A percentile compares a stretch with the other conserved stretches of the same genome.
phyloP scores from a whole-genome alignment of 2,113 vertebrate species.

The Anolis carolinensis region DNA sequence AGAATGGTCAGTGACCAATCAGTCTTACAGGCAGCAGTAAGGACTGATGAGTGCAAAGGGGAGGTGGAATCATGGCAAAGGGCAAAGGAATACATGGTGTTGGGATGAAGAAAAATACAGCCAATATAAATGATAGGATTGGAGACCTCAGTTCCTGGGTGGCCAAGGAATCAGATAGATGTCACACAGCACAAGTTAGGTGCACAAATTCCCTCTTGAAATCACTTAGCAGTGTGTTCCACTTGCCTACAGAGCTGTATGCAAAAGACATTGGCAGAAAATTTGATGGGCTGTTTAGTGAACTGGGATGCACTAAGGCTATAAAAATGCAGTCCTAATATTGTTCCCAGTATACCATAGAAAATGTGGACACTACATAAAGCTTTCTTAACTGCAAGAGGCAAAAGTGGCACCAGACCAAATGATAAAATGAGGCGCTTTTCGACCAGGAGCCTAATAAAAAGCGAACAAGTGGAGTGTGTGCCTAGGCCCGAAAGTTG shows the following conservation, averaged over 20 bases:
- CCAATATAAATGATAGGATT: not conserved
- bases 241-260: slow-evolving; percentile 18
- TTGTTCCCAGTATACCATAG: slow-evolving; percentile 19
- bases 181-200: not conserved
- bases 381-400: not conserved
- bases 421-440: slow-evolving; percentile 9
- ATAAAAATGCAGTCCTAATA: slow-evolving; percentile 12
- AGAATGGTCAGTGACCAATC: slow-evolving; percentile 31
- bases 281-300: slow-evolving; percentile 35
- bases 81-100: not conserved
- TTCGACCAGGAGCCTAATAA: not conserved
- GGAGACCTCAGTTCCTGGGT: not conserved
- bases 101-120: not conserved
- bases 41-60: not conserved
- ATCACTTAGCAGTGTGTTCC: not conserved
- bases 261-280: slow-evolving; percentile 26
- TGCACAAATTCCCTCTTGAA: not conserved
- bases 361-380: not conserved
- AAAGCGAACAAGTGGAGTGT: slow-evolving; percentile 2
- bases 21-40: not conserved
- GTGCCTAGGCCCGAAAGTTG: slow-evolving; percentile 19
- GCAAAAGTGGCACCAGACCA: slow-evolving; percentile 17
- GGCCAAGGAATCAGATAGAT: not conserved
- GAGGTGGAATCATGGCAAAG: not conserved
- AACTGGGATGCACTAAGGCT: slow-evolving; percentile 14